A percentile compares a stretch with the other conserved stretches of the same genome.
Evolutionary conservation across 2,797 vertebrate species (phyloP).

Genomic region (Hippoglossus hippoglossus): DNA sequence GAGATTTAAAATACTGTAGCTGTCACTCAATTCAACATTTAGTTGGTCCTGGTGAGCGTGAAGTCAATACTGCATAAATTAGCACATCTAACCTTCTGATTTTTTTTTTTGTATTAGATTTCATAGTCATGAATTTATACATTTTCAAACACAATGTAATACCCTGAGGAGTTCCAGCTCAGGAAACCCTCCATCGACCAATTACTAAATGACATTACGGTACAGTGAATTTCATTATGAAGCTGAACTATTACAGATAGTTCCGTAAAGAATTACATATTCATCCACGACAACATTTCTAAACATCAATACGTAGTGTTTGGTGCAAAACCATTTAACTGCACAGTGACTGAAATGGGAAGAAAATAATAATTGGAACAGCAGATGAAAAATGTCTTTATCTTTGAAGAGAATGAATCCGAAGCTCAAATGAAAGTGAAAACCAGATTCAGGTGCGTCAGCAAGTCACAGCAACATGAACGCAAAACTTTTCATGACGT

Average conservation of each 20-base stretch:
- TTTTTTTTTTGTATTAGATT: constrained; percentile 1
- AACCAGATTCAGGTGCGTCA: not conserved
- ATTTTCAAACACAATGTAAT: constrained; percentile 22
- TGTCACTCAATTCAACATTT: constrained; percentile 22
- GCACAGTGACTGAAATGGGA: not conserved
- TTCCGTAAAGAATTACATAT: not conserved
- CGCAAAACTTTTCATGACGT: not conserved
- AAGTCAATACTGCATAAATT: constrained; percentile 23
- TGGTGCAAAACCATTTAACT: constrained; percentile 17
- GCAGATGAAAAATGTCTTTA: constrained; percentile 17
- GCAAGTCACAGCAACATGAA: not conserved
- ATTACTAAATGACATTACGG: not conserved
- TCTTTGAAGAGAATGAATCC: constrained; percentile 25
- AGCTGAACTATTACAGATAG: not conserved
- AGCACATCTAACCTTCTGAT: constrained; percentile 25
- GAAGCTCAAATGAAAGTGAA: constrained; percentile 16
- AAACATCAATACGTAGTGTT: constrained; percentile 1
- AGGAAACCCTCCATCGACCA: not conserved
- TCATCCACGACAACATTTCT: not conserved
- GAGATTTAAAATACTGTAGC: constrained; percentile 21
- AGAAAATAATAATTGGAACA: constrained; percentile 16
- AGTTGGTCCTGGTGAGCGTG: constrained; percentile 2
- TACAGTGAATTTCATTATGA: not conserved
- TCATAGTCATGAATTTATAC: constrained; percentile 4
- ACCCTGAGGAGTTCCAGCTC: constrained; percentile 5